Percentiles rank a stretch among this genome's conserved stretches.
Evolutionary conservation across 1,140 invertebrate species (phyloP).

Genomic region (Drosophila lini): DNA sequence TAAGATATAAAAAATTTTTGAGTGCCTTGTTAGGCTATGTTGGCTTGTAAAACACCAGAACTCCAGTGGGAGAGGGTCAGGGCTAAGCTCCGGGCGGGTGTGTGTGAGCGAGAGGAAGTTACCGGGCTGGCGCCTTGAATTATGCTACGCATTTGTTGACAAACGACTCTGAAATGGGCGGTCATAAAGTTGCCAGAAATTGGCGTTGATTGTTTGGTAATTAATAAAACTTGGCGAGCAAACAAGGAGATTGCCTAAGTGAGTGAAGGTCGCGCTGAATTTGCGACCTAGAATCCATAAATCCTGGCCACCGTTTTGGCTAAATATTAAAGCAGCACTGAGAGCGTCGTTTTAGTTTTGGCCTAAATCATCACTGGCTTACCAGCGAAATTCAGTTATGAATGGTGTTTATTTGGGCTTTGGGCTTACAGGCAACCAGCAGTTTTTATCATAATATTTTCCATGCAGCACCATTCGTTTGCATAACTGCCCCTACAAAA

Average conservation of each 20-base stretch:
- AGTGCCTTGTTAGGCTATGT: constrained; percentile 71
- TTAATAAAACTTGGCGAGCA: constrained; percentile 65
- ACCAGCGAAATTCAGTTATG: constrained; percentile 16
- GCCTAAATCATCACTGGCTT: constrained; percentile 13
- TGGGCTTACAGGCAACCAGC: constrained; percentile 22
- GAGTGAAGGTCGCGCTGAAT: constrained; percentile 12
- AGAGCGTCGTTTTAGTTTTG: constrained; percentile 5
- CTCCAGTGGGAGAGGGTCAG: neutral
- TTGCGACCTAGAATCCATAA: neutral
- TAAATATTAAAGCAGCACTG: constrained; percentile 15
- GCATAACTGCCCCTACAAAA: constrained; percentile 20
- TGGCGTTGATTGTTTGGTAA: constrained; percentile 76
- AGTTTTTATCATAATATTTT: constrained; percentile 35
- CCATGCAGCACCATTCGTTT: constrained; percentile 17
- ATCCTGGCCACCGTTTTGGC: constrained; percentile 1
- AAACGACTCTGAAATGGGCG: constrained; percentile 73
- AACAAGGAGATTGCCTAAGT: constrained; percentile 31
- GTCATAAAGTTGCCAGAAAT: constrained; percentile 73
- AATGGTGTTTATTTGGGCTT: constrained; percentile 12
- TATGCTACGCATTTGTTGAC: constrained; percentile 78
- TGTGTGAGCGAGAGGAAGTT: constrained; percentile 3
- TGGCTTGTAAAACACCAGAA: constrained; percentile 65
- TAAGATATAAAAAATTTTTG: constrained; percentile 80
- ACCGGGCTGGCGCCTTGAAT: constrained; percentile 51
- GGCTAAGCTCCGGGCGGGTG: neutral